Conservation (phyloP, 2,888 invertebrate genomes). For the Plutella xylostella region DNA sequence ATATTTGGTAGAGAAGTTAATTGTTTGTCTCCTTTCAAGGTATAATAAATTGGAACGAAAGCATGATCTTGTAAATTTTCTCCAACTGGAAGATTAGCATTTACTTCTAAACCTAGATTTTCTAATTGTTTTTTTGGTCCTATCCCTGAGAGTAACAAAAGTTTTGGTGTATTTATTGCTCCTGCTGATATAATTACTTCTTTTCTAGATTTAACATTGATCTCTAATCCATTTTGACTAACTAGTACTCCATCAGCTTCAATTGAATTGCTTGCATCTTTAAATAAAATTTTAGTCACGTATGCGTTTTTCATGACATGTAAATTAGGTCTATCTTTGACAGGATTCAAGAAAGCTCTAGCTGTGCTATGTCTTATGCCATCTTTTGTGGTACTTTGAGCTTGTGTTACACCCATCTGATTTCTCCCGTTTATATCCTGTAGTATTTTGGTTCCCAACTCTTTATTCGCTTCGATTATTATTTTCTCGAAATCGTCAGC, state of each 20-base stretch:
- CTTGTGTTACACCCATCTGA: conserved; percentile 57
- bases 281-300: conserved; percentile 65
- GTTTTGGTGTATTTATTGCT: conserved; percentile 59
- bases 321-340: conserved; percentile 45
- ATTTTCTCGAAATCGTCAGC: conserved; percentile 27
- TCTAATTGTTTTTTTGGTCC: conserved; percentile 53
- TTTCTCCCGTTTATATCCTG: conserved; percentile 47
- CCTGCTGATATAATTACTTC: conserved; percentile 65
- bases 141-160: conserved; percentile 63
- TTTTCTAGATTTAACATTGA: conserved; percentile 42
- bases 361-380: conserved; percentile 63
- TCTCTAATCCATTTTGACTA: conserved; percentile 36
- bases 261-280: conserved; percentile 40
- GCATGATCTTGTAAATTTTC: conserved; percentile 65
- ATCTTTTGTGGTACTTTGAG: conserved; percentile 49
- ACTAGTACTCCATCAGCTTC: conserved; percentile 46
- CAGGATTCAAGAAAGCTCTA: conserved; percentile 56
- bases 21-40: conserved; percentile 28
- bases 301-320: conserved; percentile 59
- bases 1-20: conserved; percentile 29
- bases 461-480: conserved; percentile 42
- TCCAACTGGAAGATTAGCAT: conserved; percentile 60
- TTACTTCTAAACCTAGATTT: conserved; percentile 39
- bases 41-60: conserved; percentile 41
- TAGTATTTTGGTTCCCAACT: conserved; percentile 44